Base-by-base conservation (phyloP, 2,888 invertebrate genomes). In the Ariolimax columbianus region DNA sequence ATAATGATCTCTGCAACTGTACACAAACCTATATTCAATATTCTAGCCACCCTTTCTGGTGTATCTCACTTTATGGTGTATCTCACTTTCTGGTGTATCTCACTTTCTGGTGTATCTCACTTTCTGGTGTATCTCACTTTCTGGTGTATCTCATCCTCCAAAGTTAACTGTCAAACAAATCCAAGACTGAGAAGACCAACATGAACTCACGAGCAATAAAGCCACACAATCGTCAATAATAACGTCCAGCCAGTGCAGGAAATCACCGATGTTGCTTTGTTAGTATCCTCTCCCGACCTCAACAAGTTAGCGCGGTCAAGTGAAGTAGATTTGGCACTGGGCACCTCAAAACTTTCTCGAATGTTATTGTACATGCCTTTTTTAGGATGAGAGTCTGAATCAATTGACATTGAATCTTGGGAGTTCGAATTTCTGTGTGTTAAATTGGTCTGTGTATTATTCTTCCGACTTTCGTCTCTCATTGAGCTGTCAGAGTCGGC, bases 321-420 rank as follows among this genome's bases (percentile, higher is more conserved):
- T 0, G 77, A 66, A 17, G 83, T 83, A 14, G 83, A 77, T 63
- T 82, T 82, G 30, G 75, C 82, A 23, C 7, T 73, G 7, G 63
- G 63, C 30, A 38, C 30, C 33, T 59, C 63, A 0, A 40, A 3
- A 3, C 36, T n/a, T 14, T 51, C 81, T 38, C 38, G 1, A 19
- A 19, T 26, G 51, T 77, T 51, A 33, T 77, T 83, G 33, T 47
- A 19, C 1, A 4, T 4, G 47, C 38, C 68, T 2, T 70, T 63
- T 19, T 43, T n/a, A 43, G 73, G 73, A 23, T 33, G 77, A 26
- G 85, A 80, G 59, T 68, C 75, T 33, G 85, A 73, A n/a, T 33
- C 7, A n/a, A 63, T 51, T 33, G 84, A 66, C 40, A 23, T 75
- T 30, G 84, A 38, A 66, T 33, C 33, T 51, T 68, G 59, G 23